Percentiles rank a stretch among this genome's conserved stretches.
Conservation (phyloP, 2,797 vertebrate species). For the Coranthus polyacanthus region DNA sequence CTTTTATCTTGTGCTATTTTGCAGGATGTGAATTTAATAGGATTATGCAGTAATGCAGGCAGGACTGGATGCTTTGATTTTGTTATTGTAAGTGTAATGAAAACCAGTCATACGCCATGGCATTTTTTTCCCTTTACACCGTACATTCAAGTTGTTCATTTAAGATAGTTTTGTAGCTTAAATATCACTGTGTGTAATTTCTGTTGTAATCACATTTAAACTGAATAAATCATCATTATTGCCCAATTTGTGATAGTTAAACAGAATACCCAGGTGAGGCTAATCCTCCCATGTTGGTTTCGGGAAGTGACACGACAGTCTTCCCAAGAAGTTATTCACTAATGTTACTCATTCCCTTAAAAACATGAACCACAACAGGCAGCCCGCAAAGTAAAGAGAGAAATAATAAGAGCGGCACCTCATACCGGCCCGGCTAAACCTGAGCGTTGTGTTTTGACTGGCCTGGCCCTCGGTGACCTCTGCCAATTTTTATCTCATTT, state of each 20-base stretch:
- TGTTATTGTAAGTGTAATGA: slow-evolving; percentile 6
- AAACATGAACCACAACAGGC: slow-evolving; percentile 86
- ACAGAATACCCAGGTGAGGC: neutral
- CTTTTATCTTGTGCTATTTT: slow-evolving; percentile 1
- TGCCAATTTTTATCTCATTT: slow-evolving; percentile 98
- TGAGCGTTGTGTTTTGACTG: slow-evolving; percentile 86
- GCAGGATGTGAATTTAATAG: slow-evolving; percentile 26
- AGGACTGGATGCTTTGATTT: slow-evolving; percentile 1
- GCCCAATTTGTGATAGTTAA: neutral
- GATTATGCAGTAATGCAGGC: slow-evolving; percentile 14
- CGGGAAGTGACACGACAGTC: slow-evolving; percentile 32
- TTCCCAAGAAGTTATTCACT: slow-evolving; percentile 49
- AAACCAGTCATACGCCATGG: slow-evolving; percentile 1
- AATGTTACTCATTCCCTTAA: slow-evolving; percentile 76
- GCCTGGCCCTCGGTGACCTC: slow-evolving; percentile 92
- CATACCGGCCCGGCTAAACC: slow-evolving; percentile 25
- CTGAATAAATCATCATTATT: neutral
- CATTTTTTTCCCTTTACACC: neutral
- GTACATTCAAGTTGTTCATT: neutral
- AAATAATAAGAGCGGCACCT: slow-evolving; percentile 22
- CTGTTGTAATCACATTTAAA: slow-evolving; percentile 12
- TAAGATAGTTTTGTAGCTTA: neutral
- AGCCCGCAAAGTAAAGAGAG: neutral
- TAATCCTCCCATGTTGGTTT: neutral
- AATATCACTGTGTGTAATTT: slow-evolving; percentile 1